A percentile compares a stretch with the other conserved stretches of the same genome.
Evolutionary conservation across 2,797 vertebrate genomes (phyloP).

Genomic region (Leptodactylus fallax): DNA sequence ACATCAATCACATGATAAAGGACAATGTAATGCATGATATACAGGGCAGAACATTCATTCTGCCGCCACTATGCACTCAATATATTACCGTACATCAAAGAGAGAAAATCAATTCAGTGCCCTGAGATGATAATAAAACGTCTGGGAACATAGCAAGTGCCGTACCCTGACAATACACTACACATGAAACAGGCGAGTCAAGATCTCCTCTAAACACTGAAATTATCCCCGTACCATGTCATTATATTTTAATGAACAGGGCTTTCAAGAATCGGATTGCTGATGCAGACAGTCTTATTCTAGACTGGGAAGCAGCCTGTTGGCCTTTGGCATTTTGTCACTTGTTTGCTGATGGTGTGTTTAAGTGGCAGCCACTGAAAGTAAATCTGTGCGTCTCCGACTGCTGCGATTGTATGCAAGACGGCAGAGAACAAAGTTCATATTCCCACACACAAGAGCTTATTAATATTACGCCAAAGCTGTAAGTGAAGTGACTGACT

Average conservation of each 20-base stretch:
- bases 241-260: constrained; percentile 48
- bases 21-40: constrained; percentile 4
- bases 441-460: constrained; percentile 13
- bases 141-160: neutral
- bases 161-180: constrained; percentile 13
- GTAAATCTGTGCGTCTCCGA: constrained; percentile 38
- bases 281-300: constrained; percentile 12
- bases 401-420: constrained; percentile 14
- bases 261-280: constrained; percentile 32
- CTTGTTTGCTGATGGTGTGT: constrained; percentile 30
- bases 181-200: neutral
- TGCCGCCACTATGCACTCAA: neutral
- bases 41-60: constrained; percentile 3
- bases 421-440: constrained; percentile 40
- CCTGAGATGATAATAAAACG: neutral
- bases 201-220: neutral
- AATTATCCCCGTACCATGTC: constrained; percentile 7
- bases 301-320: constrained; percentile 4
- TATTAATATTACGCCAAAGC: neutral
- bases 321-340: constrained; percentile 25
- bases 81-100: constrained; percentile 4
- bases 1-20: constrained; percentile 12
- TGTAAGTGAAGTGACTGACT: constrained; percentile 3
- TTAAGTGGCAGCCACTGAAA: constrained; percentile 23
- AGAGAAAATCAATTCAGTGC: constrained; percentile 11